A percentile compares a stretch with the other conserved stretches of the same genome.
Evolutionary conservation across 2,113 vertebrate genomes (phyloP).

Genomic region (Dasyprocta punctata): DNA sequence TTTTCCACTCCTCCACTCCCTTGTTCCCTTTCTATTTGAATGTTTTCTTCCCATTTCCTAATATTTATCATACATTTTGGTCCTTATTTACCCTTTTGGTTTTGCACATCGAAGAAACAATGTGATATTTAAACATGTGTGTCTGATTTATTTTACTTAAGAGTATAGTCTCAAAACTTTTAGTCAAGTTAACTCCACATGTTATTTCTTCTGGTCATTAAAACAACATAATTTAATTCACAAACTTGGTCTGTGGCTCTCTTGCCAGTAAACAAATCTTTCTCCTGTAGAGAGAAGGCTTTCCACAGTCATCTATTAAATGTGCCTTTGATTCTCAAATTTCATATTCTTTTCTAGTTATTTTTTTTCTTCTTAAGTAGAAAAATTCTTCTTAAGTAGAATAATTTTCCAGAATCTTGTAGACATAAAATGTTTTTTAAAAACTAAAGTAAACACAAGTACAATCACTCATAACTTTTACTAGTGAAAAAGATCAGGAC

Average conservation of each 20-base stretch:
- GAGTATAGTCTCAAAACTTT: background rate
- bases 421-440: background rate
- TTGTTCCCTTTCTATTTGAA: background rate
- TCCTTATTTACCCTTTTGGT: background rate
- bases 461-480: background rate
- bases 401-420: background rate
- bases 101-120: background rate
- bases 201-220: background rate
- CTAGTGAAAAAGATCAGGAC: background rate
- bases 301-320: background rate
- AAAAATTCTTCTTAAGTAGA: background rate
- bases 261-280: background rate
- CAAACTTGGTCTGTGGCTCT: background rate
- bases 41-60: background rate
- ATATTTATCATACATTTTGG: background rate
- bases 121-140: background rate
- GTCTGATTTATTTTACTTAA: background rate
- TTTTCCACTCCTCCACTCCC: background rate
- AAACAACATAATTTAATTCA: background rate
- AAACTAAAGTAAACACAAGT: background rate
- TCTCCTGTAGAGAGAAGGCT: background rate
- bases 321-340: background rate
- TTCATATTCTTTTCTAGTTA: background rate
- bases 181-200: background rate
- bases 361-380: background rate